Percentiles rank a stretch among this genome's conserved stretches.
phyloP scores from a whole-genome alignment of 2,797 vertebrate genomes.

The Enteromius viviparus region DNA sequence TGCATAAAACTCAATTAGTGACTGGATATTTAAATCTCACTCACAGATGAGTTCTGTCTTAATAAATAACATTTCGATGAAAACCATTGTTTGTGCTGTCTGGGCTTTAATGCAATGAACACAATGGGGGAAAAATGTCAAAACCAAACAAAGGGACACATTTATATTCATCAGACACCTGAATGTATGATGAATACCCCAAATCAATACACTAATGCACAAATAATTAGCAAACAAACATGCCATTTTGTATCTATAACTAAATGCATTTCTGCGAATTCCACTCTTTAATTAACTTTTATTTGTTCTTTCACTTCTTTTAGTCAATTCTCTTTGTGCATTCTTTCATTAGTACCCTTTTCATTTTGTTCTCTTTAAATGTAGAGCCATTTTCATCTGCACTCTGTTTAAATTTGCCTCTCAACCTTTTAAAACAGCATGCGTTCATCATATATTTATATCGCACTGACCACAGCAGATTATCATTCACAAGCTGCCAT shows the following conservation, averaged over 20 bases:
- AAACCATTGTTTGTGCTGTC: not conserved
- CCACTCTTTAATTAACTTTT: not conserved
- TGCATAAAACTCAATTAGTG: constrained; percentile 3
- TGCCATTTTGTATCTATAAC: not conserved
- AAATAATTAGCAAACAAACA: constrained; percentile 7
- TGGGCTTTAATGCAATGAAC: not conserved
- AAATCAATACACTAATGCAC: constrained; percentile 19
- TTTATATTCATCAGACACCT: not conserved
- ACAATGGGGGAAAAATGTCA: constrained; percentile 1
- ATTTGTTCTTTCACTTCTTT: not conserved
- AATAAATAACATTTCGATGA: not conserved
- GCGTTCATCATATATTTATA: not conserved
- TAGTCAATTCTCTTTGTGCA: not conserved
- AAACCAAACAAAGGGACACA: not conserved
- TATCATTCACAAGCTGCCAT: not conserved
- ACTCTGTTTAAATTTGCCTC: not conserved
- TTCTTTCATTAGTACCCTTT: not conserved
- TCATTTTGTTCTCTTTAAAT: not conserved
- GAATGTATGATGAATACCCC: not conserved
- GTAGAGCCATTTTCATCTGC: not conserved
- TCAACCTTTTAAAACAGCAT: not conserved
- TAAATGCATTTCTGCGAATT: not conserved
- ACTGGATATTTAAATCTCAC: not conserved
- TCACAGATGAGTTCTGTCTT: not conserved
- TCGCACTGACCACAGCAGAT: not conserved